Percentiles rank a stretch among this genome's conserved stretches.
These are phyloP conservation scores for Acipenser oxyrinchus DNA, from an alignment of 2,797 vertebrate genomes.

Conservation along the genomic window DNA sequence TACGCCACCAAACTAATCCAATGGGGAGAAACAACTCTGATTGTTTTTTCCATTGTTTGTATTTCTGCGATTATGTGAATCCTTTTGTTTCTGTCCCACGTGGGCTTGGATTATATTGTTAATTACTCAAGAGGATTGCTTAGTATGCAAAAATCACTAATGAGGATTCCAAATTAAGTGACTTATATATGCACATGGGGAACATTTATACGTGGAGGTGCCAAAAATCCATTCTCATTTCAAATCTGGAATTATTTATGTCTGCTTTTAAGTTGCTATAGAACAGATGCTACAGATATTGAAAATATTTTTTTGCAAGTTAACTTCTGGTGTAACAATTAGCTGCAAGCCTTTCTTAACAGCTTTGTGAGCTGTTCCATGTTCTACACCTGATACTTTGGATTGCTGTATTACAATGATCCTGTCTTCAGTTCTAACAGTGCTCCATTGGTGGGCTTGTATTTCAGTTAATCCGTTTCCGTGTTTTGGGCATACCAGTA, in stretches of 20 bases:
- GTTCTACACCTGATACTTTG: no score
- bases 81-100: slow-evolving; percentile 16
- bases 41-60: slow-evolving; percentile 10
- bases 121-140: slow-evolving; percentile 21
- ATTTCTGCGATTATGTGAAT: slow-evolving; percentile 7
- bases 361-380: neutral
- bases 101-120: slow-evolving; percentile 20
- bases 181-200: slow-evolving; percentile 29
- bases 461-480: no score
- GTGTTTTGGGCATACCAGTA: no score
- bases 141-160: slow-evolving; percentile 20
- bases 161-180: slow-evolving; percentile 32
- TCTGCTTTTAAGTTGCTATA: slow-evolving; percentile 45
- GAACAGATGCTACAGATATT: slow-evolving; percentile 42
- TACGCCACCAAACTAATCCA: slow-evolving; percentile 2
- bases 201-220: slow-evolving; percentile 42
- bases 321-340: slow-evolving; percentile 7
- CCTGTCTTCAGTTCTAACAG: no score
- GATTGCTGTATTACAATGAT: no score
- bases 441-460: no score
- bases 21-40: slow-evolving; percentile 13
- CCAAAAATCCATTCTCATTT: slow-evolving; percentile 19
- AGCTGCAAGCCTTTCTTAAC: neutral
- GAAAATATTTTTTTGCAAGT: slow-evolving; percentile 9
- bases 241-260: slow-evolving; percentile 58